Conservation (phyloP, 1,140 invertebrate species). For the Chymomyza costata region DNA sequence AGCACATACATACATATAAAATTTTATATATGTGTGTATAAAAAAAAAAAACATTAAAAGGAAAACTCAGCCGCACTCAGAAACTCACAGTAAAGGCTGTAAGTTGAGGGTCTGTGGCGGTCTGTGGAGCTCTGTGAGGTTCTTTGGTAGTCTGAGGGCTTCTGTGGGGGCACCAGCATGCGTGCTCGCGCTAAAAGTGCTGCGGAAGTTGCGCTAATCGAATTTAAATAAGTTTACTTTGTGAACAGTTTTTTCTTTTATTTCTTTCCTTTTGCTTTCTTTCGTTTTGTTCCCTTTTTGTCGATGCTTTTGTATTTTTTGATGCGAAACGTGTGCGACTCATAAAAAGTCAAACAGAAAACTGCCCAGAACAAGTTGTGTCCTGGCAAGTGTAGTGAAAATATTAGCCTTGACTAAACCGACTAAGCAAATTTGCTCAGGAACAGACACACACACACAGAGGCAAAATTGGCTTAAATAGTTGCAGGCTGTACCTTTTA, state of each 20-base stretch:
- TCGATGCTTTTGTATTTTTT: constrained; percentile 3
- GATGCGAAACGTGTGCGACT: constrained; percentile 16
- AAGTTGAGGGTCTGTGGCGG: too few species aligned
- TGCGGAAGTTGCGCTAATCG: constrained; percentile 68
- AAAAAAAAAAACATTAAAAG: too few species aligned
- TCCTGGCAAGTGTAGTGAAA: constrained; percentile 20
- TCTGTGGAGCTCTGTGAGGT: too few species aligned
- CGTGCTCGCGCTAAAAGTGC: constrained; percentile 22
- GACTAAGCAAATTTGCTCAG: constrained; percentile 8
- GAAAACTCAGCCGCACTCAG: too few species aligned
- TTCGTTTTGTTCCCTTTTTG: constrained; percentile 1
- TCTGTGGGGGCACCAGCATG: neutral
- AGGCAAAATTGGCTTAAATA: too few species aligned
- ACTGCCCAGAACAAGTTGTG: neutral
- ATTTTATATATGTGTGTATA: too few species aligned
- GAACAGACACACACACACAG: neutral
- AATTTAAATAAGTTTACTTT: constrained; percentile 73
- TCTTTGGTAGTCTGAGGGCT: too few species aligned
- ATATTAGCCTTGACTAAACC: constrained; percentile 65
- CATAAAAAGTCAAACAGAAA: constrained; percentile 28
- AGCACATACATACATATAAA: too few species aligned
- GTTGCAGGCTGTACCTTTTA: too few species aligned
- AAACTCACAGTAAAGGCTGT: too few species aligned
- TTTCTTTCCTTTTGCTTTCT: constrained; percentile 1
- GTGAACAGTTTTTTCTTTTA: constrained; percentile 48